phyloP scores from a whole-genome alignment of 2,113 vertebrate species.

The Rhombomys opimus region DNA sequence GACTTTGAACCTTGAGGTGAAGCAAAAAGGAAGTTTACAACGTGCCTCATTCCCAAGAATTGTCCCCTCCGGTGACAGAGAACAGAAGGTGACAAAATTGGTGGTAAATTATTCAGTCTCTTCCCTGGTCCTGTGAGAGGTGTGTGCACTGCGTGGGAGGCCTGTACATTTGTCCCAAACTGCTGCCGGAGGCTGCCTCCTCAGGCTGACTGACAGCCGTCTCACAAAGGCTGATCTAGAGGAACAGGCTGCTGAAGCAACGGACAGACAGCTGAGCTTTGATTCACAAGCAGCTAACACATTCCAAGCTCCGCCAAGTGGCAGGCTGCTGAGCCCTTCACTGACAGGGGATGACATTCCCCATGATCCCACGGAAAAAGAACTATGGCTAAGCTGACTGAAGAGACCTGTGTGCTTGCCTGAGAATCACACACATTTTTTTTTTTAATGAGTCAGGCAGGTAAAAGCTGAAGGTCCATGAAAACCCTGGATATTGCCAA shows the following conservation, averaged over 20 bases:
- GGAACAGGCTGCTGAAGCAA: background rate
- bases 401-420: accelerated
- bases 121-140: conserved; percentile 42
- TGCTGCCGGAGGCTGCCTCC: conserved; percentile 42
- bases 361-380: accelerated
- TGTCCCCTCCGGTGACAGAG: conserved; percentile 25
- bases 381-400: accelerated
- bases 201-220: conserved; percentile 23
- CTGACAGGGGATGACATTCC: no score
- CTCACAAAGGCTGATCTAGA: background rate
- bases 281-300: background rate
- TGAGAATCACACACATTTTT: accelerated
- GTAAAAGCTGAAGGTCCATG: background rate
- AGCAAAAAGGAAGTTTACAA: background rate
- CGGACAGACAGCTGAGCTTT: background rate
- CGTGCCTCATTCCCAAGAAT: background rate
- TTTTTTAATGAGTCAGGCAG: background rate
- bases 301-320: background rate
- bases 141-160: background rate
- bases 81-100: conserved; percentile 81
- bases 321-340: background rate
- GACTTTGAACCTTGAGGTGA: background rate
- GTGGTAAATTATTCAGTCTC: conserved; percentile 75
- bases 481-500: accelerated
- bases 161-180: background rate